Evolutionary conservation across 2,113 vertebrate genomes (phyloP), one percentile per base, ranked within the genome.

Genomic region (Coregonus clupeaformis): DNA sequence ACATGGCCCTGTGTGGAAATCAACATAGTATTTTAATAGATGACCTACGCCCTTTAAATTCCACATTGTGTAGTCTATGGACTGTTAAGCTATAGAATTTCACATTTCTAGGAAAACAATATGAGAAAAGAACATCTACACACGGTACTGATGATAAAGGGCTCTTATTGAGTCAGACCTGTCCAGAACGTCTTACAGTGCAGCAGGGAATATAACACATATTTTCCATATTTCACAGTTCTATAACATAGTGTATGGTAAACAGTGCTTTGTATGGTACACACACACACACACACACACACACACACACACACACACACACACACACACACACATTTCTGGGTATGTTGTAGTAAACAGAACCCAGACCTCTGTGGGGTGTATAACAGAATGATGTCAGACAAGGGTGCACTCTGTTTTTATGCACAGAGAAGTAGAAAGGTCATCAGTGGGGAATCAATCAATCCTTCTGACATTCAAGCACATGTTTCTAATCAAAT

Each of bases 401-500:
- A 25, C 49, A 36, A 1, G 16, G 27, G 52, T 68, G 74, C 65
- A 0, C 68, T 27, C 76, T 5, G 32, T 12, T 42, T 42, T 42
- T 12, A 42, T 12, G 36, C 36, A 42, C 36, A 11, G 36, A 42
- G 36, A 75, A 71, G 63, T 0, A 69, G 79, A 87, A 88, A 88
- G 83, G 90, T 88, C 84, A 85, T 75, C 75, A 49, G 64, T 27
- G 79, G 78, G 77, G 71, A 80, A 79, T 49, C 68, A 74, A 78
- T 88, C 24, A 85, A 86, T 88, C 72, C 71, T 84, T 83, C 74
- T 84, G 88, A 87, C 81, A 82, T 82, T 84, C 75, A 74, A 77
- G 80, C 84, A 81, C 86, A 86, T 88, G 86, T 86, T 90, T 89
- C 78, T 84, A 89, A 92, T 91, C 86, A 90, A 73, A 80, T 78